Evolutionary conservation across 1,140 invertebrate species (phyloP).

Genomic region (Melanaphis sacchari): DNA sequence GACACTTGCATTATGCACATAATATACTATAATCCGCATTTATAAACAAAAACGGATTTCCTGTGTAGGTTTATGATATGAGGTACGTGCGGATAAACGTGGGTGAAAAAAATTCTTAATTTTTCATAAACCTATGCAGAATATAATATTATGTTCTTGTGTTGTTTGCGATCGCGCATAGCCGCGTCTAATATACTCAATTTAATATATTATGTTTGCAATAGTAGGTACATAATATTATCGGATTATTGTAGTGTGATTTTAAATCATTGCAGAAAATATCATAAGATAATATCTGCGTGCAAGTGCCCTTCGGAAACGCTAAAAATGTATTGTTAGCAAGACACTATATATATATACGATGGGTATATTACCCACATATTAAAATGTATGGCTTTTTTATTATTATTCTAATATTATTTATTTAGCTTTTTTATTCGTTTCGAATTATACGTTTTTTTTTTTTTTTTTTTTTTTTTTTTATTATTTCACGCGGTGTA

Average conservation of each 20-base stretch:
- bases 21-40: not conserved
- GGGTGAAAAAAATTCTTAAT: not conserved
- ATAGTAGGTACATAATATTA: not conserved
- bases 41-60: not conserved
- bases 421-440: slow-evolving; percentile 15
- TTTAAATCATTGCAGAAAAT: not conserved
- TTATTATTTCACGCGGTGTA: slow-evolving; percentile 20
- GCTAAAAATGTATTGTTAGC: not conserved
- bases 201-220: not conserved
- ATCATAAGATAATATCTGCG: not conserved
- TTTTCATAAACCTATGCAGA: not conserved
- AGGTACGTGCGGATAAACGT: not conserved
- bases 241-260: not conserved
- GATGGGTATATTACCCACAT: not conserved
- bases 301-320: slow-evolving; percentile 15
- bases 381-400: not conserved
- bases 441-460: not conserved
- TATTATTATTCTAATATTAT: not conserved
- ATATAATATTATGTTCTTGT: not conserved
- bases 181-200: not conserved
- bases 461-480: not conserved
- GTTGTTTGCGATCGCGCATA: not conserved
- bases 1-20: not conserved
- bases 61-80: not conserved
- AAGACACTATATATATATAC: not conserved